Conservation (phyloP, 2,113 vertebrate species). For the Seriola dumerili region DNA sequence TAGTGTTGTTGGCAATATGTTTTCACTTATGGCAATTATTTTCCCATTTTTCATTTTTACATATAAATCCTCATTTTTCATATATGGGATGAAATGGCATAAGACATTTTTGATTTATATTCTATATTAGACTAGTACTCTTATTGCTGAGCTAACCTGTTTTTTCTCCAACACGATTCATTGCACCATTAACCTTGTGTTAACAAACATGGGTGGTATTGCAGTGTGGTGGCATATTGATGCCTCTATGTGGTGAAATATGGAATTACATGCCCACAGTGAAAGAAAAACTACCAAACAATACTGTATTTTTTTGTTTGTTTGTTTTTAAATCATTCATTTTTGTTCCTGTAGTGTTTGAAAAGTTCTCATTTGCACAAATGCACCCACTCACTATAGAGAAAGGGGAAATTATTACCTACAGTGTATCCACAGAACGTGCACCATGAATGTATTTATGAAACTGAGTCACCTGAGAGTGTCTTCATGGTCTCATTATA, state of each 20-base stretch:
- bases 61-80: too few species aligned
- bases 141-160: too few species aligned
- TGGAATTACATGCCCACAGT: slow-evolving; percentile 13
- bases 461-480: neutral
- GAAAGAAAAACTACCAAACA: too few species aligned
- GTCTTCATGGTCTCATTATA: neutral
- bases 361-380: neutral
- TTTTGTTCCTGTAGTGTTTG: neutral
- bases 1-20: too few species aligned
- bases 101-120: too few species aligned
- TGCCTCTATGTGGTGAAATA: slow-evolving; percentile 46
- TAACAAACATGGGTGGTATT: neutral
- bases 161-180: too few species aligned
- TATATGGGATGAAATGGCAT: too few species aligned
- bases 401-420: neutral
- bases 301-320: too few species aligned
- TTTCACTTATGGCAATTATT: too few species aligned
- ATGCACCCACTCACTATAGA: neutral
- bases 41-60: too few species aligned
- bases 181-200: too few species aligned
- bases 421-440: neutral
- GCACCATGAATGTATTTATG: neutral
- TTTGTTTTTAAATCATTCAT: neutral
- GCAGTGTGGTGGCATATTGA: slow-evolving; percentile 2
- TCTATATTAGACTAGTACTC: too few species aligned